Base-by-base conservation (phyloP, 2,888 invertebrate species). In the Ormyrus pomaceus region DNA sequence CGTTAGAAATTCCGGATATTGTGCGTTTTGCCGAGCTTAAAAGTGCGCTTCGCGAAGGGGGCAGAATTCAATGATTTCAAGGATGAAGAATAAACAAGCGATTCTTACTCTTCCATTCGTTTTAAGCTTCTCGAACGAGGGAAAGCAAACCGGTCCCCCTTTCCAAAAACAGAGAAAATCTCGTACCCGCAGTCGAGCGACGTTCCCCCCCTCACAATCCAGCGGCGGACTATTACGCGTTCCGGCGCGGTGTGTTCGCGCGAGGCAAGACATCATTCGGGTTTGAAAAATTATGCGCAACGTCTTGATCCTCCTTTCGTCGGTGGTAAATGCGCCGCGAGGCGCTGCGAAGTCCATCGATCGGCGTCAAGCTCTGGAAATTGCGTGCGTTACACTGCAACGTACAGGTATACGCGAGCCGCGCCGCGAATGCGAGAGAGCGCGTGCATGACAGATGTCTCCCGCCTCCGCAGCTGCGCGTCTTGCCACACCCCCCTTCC, bases 401-500 rank as follows among this genome's bases (percentile, higher is more conserved):
- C 19, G 19, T 19, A 19, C 19, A 19, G 19, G 13, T 62, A 13
- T 48, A 58, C 8, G n/a, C 45, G 45, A 51, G 45, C 4, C 19
- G 19, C 58, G 48, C 34, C 58, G 58, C 50, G 48, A 8, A 50
- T 48, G 13, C 56, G 9, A 10, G 56, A 10, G 7, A 19, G 19
- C 19, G 19, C 53, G 59, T 80, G 70, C 75, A 19, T 83, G 83
- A 84, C 83, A 84, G 81, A 83, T 84, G 84, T 83, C 81, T 83
- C 79, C 80, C 81, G 50, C 13, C 5, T 77, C 65, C 56, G 71
- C 79, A 83, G 82, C 80, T 83, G 82, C 78, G 19, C 19, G 81
- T 82, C 81, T 82, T 72, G 80, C 81, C 79, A 76, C 82, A 79
- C 34, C 7, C 8, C 71, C 10, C 53, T 1, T 19, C 7, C 8